Evolutionary conservation across 2,797 vertebrate species (phyloP).

Genomic region (Pelochelys cantorii): DNA sequence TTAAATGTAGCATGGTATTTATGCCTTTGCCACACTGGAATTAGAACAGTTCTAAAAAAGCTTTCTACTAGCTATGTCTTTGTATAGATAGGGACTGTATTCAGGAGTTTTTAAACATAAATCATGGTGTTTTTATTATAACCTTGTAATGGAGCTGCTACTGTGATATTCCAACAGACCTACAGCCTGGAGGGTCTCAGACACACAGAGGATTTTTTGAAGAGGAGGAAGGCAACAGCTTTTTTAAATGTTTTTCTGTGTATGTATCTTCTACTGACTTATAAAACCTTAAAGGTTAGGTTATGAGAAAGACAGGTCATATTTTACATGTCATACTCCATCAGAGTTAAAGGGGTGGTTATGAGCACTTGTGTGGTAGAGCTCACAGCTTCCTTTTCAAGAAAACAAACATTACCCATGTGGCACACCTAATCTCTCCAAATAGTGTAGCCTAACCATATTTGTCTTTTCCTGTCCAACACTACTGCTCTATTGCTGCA

Average conservation of each 20-base stretch:
- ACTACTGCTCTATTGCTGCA: background rate
- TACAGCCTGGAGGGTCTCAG: conserved; percentile 61
- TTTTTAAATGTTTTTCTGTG: conserved; percentile 85
- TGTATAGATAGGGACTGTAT: background rate
- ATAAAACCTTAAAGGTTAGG: background rate
- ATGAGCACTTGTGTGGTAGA: no score
- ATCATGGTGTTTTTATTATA: background rate
- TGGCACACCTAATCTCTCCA: background rate
- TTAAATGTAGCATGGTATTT: background rate
- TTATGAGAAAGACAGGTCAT: no score
- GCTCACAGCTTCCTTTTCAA: background rate
- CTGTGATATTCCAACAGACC: conserved; percentile 73
- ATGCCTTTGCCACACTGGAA: background rate
- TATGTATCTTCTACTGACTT: conserved; percentile 63
- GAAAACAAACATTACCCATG: background rate
- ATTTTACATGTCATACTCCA: fast-evolving
- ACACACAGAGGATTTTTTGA: conserved; percentile 68
- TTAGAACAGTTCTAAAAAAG: background rate
- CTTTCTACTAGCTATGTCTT: background rate
- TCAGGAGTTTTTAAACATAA: background rate
- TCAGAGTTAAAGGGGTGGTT: no score
- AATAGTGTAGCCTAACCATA: background rate
- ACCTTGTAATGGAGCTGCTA: background rate
- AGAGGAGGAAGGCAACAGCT: conserved; percentile 77
- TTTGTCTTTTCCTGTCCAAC: background rate